phyloP scores from a whole-genome alignment of 2,888 invertebrate genomes.

The Boloria selene region DNA sequence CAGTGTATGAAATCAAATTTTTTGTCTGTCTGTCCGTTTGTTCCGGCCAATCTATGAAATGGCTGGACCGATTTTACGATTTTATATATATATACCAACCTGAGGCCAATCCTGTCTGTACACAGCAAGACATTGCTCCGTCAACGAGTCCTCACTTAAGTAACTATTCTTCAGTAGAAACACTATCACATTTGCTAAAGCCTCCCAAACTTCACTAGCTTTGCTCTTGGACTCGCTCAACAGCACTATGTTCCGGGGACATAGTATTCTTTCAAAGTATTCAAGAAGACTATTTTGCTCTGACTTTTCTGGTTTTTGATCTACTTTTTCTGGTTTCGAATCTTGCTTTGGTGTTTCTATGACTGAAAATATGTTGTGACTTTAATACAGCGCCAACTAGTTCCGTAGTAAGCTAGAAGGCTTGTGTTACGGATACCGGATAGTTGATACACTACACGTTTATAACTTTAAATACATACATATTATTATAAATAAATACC shows the following conservation, averaged over 20 bases:
- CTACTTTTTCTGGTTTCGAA: constrained; percentile 6
- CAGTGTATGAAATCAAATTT: too few species aligned
- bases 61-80: too few species aligned
- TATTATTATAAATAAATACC: too few species aligned
- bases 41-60: too few species aligned
- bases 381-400: background rate
- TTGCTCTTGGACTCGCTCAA: constrained; percentile 49
- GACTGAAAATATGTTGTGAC: constrained; percentile 4
- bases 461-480: too few species aligned
- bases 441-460: too few species aligned
- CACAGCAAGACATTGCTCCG: constrained; percentile 85
- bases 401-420: too few species aligned
- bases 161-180: constrained; percentile 80
- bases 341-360: constrained; percentile 20
- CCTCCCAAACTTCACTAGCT: constrained; percentile 61
- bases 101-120: constrained; percentile 86
- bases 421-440: too few species aligned
- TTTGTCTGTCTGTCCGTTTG: too few species aligned
- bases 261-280: constrained; percentile 67
- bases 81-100: constrained; percentile 55
- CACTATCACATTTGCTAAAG: constrained; percentile 68
- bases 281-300: constrained; percentile 26
- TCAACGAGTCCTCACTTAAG: constrained; percentile 83
- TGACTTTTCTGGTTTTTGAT: constrained; percentile 5
- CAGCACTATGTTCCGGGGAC: constrained; percentile 67